A percentile compares a stretch with the other conserved stretches of the same genome.
phyloP scores from a whole-genome alignment of 2,797 vertebrate species.

The Tauraco hartlaubi region DNA sequence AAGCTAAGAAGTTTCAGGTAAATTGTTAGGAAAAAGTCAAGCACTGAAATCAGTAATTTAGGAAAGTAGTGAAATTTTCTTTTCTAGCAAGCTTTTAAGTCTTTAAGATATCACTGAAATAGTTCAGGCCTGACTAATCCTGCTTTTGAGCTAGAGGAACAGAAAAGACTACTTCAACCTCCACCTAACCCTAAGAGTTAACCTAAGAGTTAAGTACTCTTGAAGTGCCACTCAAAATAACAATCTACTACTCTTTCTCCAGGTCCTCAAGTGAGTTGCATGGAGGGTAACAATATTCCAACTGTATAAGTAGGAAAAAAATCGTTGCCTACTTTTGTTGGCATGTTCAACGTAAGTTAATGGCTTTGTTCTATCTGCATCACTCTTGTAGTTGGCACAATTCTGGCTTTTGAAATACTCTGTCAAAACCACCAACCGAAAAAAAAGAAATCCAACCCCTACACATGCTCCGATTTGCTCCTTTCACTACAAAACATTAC shows the following conservation, averaged over 20 bases:
- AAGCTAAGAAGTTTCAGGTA: neutral
- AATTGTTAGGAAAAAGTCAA: neutral
- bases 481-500: neutral
- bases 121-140: neutral
- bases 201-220: neutral
- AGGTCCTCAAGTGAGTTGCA: neutral
- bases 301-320: neutral
- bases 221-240: neutral
- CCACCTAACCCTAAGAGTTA: neutral
- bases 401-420: neutral
- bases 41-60: neutral
- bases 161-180: neutral
- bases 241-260: neutral
- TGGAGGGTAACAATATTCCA: neutral
- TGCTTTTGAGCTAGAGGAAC: neutral
- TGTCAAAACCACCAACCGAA: neutral
- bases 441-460: neutral
- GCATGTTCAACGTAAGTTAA: neutral
- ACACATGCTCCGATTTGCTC: neutral
- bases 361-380: neutral
- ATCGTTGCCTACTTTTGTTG: neutral
- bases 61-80: neutral
- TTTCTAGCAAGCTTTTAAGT: neutral
- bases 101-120: neutral
- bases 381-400: neutral